Base-by-base conservation (phyloP, 2,888 invertebrate genomes). In the Scelioninae gen. 1 region DNA sequence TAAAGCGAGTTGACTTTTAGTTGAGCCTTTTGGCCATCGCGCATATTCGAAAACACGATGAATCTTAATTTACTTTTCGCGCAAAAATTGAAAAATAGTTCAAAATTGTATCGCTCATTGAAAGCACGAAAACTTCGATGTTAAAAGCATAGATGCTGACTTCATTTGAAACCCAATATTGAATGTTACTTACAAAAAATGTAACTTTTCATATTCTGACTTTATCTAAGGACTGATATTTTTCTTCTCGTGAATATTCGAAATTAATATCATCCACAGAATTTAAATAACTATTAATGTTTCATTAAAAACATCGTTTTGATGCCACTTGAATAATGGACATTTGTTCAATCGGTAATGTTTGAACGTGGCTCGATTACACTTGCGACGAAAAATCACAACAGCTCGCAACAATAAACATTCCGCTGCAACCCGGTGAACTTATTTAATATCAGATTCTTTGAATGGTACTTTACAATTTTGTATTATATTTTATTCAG, bases 141-240 rank as follows among this genome's bases (percentile, higher is more conserved):
- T 63, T 63, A 63, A 63, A 63, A 63, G 63, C 63, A 63, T 49
- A 15, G 63, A 47, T 23, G 23, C 31, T 23, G 63, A 47, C 63
- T 63, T 47, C 32, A 47, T 63, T 47, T 47, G 45, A 13, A 43
- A 43, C 45, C 13, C 15, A 63, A 47, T 63, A 32, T 63, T 29
- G 13, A 47, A 29, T 0, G 7, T 15, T 9, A 11, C n/a, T 6
- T 10, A 13, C 7, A 38, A 47, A 49, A 63, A 34, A 32, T 63
- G 43, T 23, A 8, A 29, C 32, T 0, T 43, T 60, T 8, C 23
- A 60, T 60, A 43, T 43, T 13, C 15, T 13, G 16, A 0, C 15
- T 23, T 29, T 15, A 23, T 58, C 7, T 58, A 58, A 40, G 16
- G 3, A 10, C 38, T 16, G 11, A n/a, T 34, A 29, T 56, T 56